phyloP scores from a whole-genome alignment of 1,140 invertebrate species.

The Drosophila ercepeae region DNA sequence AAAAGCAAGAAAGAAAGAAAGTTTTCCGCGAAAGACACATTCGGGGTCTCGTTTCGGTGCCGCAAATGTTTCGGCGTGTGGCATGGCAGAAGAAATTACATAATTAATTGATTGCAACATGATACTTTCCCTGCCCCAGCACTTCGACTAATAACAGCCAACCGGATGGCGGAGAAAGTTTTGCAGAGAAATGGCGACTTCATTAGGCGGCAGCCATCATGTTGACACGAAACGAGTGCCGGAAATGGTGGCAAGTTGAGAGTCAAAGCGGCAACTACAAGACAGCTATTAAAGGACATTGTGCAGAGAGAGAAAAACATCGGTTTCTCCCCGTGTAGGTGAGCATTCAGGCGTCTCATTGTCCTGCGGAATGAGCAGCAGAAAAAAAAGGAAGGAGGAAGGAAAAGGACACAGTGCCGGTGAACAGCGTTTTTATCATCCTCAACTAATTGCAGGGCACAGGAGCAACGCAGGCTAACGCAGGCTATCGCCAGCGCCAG shows the following conservation, averaged over 20 bases:
- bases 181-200: slow-evolving; percentile 41
- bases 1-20: too few relatives aligned
- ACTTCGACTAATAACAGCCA: slow-evolving; percentile 21
- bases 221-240: not conserved
- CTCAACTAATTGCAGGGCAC: slow-evolving; percentile 68
- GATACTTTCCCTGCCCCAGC: slow-evolving; percentile 33
- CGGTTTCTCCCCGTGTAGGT: slow-evolving; percentile 11
- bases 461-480: not conserved
- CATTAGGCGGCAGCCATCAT: slow-evolving; percentile 29
- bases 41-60: slow-evolving; percentile 4
- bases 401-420: slow-evolving; percentile 8
- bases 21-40: not conserved
- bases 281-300: slow-evolving; percentile 16
- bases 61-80: not conserved
- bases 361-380: not conserved
- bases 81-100: slow-evolving; percentile 47
- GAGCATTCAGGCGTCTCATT: slow-evolving; percentile 17
- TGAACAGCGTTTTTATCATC: slow-evolving; percentile 69
- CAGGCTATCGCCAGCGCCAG: not conserved
- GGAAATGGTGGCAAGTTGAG: slow-evolving; percentile 10
- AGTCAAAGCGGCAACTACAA: too few relatives aligned
- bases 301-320: too few relatives aligned
- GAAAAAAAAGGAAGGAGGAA: not conserved
- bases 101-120: slow-evolving; percentile 70
- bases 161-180: slow-evolving; percentile 41